Conservation (phyloP, 2,113 vertebrate genomes). For the Pachycephala philippinensis region DNA sequence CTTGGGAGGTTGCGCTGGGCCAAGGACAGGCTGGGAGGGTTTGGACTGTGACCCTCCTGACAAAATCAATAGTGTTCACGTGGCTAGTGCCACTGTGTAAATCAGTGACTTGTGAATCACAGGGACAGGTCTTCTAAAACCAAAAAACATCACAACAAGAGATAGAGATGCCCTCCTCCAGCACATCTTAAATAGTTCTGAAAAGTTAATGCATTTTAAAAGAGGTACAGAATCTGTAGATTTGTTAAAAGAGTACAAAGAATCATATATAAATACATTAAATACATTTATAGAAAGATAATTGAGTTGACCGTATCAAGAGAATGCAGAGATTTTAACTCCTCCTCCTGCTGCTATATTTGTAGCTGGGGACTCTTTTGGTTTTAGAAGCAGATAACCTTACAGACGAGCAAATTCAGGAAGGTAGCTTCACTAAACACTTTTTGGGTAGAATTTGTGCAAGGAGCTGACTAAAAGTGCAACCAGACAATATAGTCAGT, state of each 20-base stretch:
- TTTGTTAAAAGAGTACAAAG: neutral
- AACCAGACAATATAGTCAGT: neutral
- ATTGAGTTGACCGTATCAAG: neutral
- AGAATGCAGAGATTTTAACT: neutral
- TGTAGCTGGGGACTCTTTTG: neutral
- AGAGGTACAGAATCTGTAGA: neutral
- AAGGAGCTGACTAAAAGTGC: neutral
- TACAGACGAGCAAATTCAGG: neutral
- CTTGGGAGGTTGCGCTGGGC: fast-evolving
- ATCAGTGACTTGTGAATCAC: neutral
- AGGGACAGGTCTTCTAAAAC: neutral
- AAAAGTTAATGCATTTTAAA: neutral
- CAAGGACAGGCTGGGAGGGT: neutral
- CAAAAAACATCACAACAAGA: neutral
- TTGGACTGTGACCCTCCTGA: neutral
- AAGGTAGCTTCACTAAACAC: neutral
- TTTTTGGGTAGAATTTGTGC: neutral
- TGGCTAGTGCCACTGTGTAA: neutral
- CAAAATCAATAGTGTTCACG: neutral
- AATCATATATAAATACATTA: neutral
- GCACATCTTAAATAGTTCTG: neutral
- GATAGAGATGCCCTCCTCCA: fast-evolving
- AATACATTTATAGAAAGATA: neutral
- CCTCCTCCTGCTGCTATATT: neutral
- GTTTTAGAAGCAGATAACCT: neutral